These are phyloP conservation scores for Helogale parvula DNA, from an alignment of 2,113 vertebrate species.

Conservation along the genomic window DNA sequence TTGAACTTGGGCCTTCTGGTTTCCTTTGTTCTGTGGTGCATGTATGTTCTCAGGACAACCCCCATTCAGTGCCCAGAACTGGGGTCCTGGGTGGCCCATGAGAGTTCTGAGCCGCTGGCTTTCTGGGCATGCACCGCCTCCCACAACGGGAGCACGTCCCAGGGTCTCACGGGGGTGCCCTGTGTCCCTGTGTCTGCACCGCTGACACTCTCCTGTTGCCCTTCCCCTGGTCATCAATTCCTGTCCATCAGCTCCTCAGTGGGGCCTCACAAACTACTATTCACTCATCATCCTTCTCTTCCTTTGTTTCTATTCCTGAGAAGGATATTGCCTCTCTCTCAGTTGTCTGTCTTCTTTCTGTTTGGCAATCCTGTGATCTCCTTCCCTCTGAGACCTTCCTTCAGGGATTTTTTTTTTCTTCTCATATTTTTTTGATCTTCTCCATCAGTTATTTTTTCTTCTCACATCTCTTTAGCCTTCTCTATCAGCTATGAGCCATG, in stretches of 20 bases:
- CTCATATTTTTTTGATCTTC: neutral
- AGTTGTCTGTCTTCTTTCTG: neutral
- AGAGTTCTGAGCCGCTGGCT: neutral
- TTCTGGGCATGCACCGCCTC: too few relatives aligned
- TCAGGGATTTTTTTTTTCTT: neutral
- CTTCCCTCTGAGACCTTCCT: neutral
- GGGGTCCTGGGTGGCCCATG: neutral
- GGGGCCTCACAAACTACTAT: neutral
- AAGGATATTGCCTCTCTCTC: neutral
- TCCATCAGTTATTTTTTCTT: neutral
- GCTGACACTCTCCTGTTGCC: too few relatives aligned
- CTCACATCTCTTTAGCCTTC: neutral
- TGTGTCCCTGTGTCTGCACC: too few relatives aligned
- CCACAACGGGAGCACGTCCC: too few relatives aligned
- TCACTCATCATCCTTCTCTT: neutral
- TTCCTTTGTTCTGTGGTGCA: neutral
- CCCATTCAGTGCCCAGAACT: neutral
- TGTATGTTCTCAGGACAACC: fast-evolving
- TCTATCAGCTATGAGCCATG: neutral
- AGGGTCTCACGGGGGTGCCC: too few relatives aligned
- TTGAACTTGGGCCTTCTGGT: neutral
- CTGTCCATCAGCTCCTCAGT: neutral
- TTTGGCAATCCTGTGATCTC: neutral
- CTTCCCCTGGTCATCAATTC: neutral
- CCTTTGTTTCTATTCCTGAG: neutral